Conservation (phyloP, 2,797 vertebrate genomes). For the Orientallactaga sibirica region DNA sequence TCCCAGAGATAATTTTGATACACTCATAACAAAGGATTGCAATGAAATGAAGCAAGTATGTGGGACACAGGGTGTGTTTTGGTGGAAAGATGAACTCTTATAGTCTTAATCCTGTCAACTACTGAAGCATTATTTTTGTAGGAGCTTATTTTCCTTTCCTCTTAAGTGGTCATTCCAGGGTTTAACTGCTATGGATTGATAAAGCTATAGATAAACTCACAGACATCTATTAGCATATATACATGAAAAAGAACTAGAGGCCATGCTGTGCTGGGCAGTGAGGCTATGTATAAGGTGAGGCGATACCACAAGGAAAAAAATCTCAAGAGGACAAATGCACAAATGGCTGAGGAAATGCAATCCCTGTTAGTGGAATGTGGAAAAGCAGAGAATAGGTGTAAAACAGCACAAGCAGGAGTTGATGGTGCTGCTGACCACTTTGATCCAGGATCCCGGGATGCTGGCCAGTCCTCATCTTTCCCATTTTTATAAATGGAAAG, state of each 20-base stretch:
- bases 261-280: background rate
- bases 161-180: background rate
- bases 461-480: background rate
- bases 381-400: background rate
- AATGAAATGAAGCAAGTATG: constrained; percentile 67
- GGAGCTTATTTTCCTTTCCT: constrained; percentile 57
- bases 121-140: background rate
- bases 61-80: constrained; percentile 50
- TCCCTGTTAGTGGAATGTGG: background rate
- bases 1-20: constrained; percentile 52
- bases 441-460: constrained; percentile 45
- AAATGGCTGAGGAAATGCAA: background rate
- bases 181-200: constrained; percentile 13
- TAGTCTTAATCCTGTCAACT: constrained; percentile 43
- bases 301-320: background rate
- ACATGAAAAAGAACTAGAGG: background rate
- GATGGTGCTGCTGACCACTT: background rate
- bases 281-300: background rate
- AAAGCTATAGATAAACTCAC: background rate
- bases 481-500: constrained; percentile 70
- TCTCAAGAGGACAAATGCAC: background rate
- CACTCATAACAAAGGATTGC: constrained; percentile 62
- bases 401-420: constrained; percentile 17
- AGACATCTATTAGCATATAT: background rate
- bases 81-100: constrained; percentile 50